Conservation (phyloP, 2,888 invertebrate species). For the Trachelus iudaicus region DNA sequence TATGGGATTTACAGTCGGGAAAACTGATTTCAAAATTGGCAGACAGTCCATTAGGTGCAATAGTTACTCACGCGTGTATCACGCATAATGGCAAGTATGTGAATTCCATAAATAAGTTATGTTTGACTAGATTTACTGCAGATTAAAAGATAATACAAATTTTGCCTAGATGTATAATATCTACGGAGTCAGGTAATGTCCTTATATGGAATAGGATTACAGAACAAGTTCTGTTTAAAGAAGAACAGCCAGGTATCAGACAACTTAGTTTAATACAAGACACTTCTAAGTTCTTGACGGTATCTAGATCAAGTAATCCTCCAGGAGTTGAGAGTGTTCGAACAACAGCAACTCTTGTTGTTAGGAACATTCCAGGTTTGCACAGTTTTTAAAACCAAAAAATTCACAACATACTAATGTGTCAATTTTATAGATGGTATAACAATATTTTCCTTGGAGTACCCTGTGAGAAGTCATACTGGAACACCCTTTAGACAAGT, state of each 20-base stretch:
- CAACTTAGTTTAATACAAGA: constrained; percentile 81
- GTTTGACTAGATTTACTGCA: background rate
- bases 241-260: constrained; percentile 83
- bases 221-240: constrained; percentile 82
- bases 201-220: constrained; percentile 87
- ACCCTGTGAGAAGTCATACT: constrained; percentile 77
- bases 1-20: constrained; percentile 92
- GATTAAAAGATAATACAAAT: background rate
- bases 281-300: constrained; percentile 79
- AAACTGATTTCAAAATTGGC: constrained; percentile 87
- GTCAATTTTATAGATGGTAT: constrained; percentile 73
- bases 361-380: constrained; percentile 79
- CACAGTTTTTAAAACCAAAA: background rate
- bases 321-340: constrained; percentile 75
- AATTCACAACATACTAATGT: background rate
- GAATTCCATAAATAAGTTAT: constrained; percentile 5
- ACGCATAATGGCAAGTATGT: constrained; percentile 82
- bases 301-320: constrained; percentile 76
- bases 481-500: constrained; percentile 80
- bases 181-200: constrained; percentile 92
- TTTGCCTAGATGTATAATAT: constrained; percentile 77
- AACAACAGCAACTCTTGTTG: constrained; percentile 74
- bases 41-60: constrained; percentile 92
- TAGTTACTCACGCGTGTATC: constrained; percentile 92
- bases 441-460: constrained; percentile 84